Percentiles rank a stretch among this genome's conserved stretches.
Evolutionary conservation across 2,888 invertebrate genomes (phyloP).

Genomic region (Imbricaverruca yamaguchii): DNA sequence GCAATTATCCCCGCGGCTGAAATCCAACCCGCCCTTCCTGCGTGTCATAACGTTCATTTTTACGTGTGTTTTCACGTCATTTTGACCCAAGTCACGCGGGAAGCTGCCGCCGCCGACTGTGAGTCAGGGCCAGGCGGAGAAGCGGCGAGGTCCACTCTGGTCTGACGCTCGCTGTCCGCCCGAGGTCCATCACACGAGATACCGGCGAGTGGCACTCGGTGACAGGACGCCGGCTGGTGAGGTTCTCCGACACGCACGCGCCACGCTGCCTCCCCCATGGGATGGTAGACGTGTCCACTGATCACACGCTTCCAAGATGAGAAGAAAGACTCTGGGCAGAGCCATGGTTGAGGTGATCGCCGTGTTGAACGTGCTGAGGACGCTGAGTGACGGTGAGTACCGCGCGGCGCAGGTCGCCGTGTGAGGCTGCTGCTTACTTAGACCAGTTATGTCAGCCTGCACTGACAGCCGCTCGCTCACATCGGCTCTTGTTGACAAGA

Average conservation of each 20-base stretch:
- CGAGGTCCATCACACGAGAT: background rate
- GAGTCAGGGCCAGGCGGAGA: background rate
- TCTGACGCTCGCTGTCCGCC: background rate
- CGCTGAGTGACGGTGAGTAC: conserved; percentile 67
- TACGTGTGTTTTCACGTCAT: background rate
- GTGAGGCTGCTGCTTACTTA: too few relatives aligned
- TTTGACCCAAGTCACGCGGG: background rate
- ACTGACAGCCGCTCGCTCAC: too few relatives aligned
- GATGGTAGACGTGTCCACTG: background rate
- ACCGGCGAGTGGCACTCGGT: background rate
- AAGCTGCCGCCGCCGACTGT: background rate
- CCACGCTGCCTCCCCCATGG: background rate
- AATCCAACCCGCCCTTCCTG: conserved; percentile 19
- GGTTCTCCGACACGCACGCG: background rate
- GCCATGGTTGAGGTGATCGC: conserved; percentile 77
- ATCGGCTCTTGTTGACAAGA: too few relatives aligned
- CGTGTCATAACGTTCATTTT: conserved; percentile 21
- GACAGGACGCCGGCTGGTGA: background rate
- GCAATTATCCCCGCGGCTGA: conserved; percentile 2
- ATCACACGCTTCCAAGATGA: conserved; percentile 47
- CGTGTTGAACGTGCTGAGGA: conserved; percentile 71
- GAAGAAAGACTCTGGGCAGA: conserved; percentile 51
- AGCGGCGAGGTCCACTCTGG: background rate
- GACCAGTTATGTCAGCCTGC: too few relatives aligned
- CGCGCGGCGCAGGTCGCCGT: background rate